Evolutionary conservation across 2,797 vertebrate species (phyloP).

Genomic region (Sebastiscus tertius): DNA sequence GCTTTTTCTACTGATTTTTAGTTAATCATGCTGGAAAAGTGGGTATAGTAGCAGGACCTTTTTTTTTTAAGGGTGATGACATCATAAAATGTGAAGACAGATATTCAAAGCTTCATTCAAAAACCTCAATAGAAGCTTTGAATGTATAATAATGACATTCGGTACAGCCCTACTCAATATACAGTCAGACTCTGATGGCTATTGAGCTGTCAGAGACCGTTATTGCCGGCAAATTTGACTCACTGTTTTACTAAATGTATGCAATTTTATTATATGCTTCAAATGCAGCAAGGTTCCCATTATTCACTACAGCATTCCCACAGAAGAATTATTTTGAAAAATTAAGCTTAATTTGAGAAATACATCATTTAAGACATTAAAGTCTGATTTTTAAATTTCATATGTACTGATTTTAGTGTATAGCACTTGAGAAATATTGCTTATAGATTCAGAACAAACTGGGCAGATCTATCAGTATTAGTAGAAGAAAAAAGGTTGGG

Average conservation of each 20-base stretch:
- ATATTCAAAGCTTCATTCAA: too few relatives aligned
- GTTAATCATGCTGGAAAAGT: not conserved
- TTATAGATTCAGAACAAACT: not conserved
- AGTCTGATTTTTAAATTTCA: too few relatives aligned
- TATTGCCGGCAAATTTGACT: not conserved
- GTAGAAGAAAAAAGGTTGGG: slow-evolving; percentile 40
- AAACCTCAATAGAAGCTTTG: too few relatives aligned
- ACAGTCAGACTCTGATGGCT: not conserved
- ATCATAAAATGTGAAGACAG: too few relatives aligned
- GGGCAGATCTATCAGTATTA: not conserved
- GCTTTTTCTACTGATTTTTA: not conserved
- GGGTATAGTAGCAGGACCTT: not conserved
- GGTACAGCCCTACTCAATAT: not conserved
- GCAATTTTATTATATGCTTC: not conserved
- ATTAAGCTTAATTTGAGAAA: not conserved
- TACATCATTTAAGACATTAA: not conserved
- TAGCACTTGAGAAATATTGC: not conserved
- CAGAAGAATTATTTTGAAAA: not conserved
- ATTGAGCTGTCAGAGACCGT: not conserved
- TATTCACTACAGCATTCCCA: not conserved
- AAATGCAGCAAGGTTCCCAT: not conserved
- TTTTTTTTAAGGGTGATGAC: too few relatives aligned
- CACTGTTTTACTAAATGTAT: not conserved
- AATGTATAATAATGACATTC: too few relatives aligned
- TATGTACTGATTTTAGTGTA: too few relatives aligned